phyloP scores from a whole-genome alignment of 2,113 vertebrate species.

The Corvus hawaiiensis region DNA sequence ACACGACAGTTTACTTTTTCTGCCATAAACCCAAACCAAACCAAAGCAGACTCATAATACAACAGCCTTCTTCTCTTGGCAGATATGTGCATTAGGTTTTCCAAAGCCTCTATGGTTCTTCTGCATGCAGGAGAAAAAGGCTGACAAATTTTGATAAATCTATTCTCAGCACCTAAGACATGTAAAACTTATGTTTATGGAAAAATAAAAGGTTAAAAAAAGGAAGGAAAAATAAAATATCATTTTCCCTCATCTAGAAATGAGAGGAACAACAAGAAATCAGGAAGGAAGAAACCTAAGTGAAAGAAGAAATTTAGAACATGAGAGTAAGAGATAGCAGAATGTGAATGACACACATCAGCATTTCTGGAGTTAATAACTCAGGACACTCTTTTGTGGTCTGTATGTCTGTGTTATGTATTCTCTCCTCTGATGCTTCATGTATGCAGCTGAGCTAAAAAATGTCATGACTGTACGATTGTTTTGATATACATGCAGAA shows the following conservation, averaged over 20 bases:
- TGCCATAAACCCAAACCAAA: not conserved
- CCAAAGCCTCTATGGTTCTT: not conserved
- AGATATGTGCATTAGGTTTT: not conserved
- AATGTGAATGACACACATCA: not conserved
- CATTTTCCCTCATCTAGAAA: not conserved
- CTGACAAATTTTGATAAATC: not conserved
- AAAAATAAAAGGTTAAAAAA: not conserved
- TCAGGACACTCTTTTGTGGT: not conserved
- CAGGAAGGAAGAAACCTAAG: not conserved
- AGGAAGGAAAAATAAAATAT: rapidly evolving
- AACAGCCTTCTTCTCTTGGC: not conserved
- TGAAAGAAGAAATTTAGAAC: not conserved
- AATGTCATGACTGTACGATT: not conserved
- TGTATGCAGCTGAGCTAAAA: not conserved
- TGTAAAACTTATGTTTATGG: not conserved
- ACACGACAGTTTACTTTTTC: not conserved
- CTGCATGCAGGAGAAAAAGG: not conserved
- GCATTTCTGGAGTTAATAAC: not conserved
- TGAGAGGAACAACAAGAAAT: not conserved
- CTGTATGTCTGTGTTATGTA: not conserved
- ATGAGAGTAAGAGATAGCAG: not conserved
- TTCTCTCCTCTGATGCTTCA: not conserved
- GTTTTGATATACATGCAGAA: not conserved
- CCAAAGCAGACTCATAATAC: not conserved
- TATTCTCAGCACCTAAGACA: not conserved